Base-by-base conservation (phyloP, 1,140 invertebrate species). In the Varroa destructor region DNA sequence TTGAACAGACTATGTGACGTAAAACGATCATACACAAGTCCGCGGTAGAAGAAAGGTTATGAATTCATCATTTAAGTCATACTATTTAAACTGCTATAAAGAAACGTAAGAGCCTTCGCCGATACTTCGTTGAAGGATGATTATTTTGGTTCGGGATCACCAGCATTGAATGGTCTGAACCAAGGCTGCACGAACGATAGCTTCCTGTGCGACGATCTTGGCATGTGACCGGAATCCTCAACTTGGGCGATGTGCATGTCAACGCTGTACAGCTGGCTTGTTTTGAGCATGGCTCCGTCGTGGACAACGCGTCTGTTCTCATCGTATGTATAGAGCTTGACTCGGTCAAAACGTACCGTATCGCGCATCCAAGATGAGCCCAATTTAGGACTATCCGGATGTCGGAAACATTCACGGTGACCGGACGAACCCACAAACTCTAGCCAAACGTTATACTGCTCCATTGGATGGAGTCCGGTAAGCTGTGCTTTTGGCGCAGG, bases 101-200 rank as follows among this genome's bases (percentile, higher is more conserved):
- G 8, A 51, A 51, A 51, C 8, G 46, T 8, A 51, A 51, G 8
- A 51, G 46, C 46, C 46, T 51, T 51, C 46, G 46, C 8, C 46
- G 46, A 51, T 51, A 51, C 46, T 51, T 51, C 46, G 46, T 51
- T 8, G 46, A 25, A 25, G 25, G 25, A 25, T 51, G 3, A 51
- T 51, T 51, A 5, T 51, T 3, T 3, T 51, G 46, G 46, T 51
- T 51, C 46, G 46, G 61, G 10, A 12, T 67, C 61, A 14, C 61
- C 61, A n/a, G 40, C 61, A 46, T 67, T 67, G 37, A 67, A 67
- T 5, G 61, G 61, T 40, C 61, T 12, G 36, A 67, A 67, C 61
- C 61, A 67, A 1, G 61, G 61, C 8, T 40, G 40, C 2, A 67
- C 37, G 36, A 67, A 67, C 2, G 61, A 12, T 14, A 67, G 46